Evolutionary conservation across 2,113 vertebrate species (phyloP), one percentile per base, ranked within the genome.

Genomic region (Tonatia bakeri): DNA sequence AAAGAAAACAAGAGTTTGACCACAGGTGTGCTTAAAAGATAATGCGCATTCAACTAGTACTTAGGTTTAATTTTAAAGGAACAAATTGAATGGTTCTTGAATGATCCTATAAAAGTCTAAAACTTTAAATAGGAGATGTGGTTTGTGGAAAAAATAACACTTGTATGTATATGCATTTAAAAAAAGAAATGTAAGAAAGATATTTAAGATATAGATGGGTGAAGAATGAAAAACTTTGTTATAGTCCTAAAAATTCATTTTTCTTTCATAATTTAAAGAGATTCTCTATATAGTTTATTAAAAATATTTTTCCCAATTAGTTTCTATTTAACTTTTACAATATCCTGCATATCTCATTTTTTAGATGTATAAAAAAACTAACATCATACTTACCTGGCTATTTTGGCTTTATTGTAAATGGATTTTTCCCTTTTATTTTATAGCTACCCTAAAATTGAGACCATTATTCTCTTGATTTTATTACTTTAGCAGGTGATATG

Each of bases 401-500:
- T 5, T 95, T 95, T 95, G 22, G 40, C n/a, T 77, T 4, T 89
- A 26, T 72, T 96, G n/a, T 87, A 85, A 61, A 33, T 67, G 50
- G 2, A 7, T 3, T 3, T 82, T 94, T 94, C 9, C 31, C 69
- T 69, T 81, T 95, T 70, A 11, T 90, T 97, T 98, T 82, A 94
- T 87, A 79, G 45, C 3, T 91, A 5, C 69, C 8, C 24, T 91
- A 91, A 94, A 31, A 92, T 97, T 97, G 84, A 81, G 12, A 7
- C 26, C 16, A 91, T 95, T 97, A 80, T 95, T 96, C 28, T 94
- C 33, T 95, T 97, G 94, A 82, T 94, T 81, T 95, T 54, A 90
- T 97, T 90, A 89, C 17, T 95, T 97, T 91, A 65, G 86, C 72
- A 96, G n/a, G 7, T 90, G 72, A 16, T 91, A 0, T 69, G 52